phyloP scores from a whole-genome alignment of 2,113 vertebrate genomes.

The Engraulis encrasicolus region DNA sequence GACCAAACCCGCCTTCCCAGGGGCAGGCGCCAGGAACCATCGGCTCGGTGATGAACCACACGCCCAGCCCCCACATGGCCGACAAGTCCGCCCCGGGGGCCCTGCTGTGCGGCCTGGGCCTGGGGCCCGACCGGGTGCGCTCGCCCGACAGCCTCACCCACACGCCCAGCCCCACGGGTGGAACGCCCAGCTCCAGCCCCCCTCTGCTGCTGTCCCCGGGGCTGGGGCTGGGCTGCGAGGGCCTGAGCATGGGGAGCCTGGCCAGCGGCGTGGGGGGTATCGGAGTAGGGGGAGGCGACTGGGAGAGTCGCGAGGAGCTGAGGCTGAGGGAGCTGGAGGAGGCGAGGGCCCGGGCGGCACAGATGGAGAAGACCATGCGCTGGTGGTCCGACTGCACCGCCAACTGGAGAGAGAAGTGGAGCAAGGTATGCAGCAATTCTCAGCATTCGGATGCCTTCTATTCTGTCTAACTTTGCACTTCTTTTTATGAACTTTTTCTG shows the following conservation, averaged over 20 bases:
- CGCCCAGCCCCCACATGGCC: conserved; percentile 75
- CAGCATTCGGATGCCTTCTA: too few species aligned
- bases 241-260: conserved; percentile 44
- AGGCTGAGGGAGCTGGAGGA: conserved; percentile 93
- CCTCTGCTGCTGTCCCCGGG: conserved; percentile 77
- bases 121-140: conserved; percentile 81
- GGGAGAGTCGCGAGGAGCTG: conserved; percentile 95
- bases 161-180: conserved; percentile 83
- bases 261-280: conserved; percentile 62
- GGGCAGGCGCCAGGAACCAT: conserved; percentile 34
- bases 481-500: too few species aligned
- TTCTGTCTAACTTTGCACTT: too few species aligned
- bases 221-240: conserved; percentile 73
- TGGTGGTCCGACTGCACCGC: conserved; percentile 99
- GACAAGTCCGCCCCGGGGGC: conserved; percentile 69
- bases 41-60: conserved; percentile 77
- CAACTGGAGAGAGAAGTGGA: conserved; percentile 99
- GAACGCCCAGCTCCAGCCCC: conserved; percentile 85
- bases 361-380: conserved; percentile 99
- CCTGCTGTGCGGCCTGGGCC: conserved; percentile 83
- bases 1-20: too few species aligned
- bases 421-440: too few species aligned
- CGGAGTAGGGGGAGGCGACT: too few species aligned
- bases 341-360: conserved; percentile 87
- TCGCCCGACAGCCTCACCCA: conserved; percentile 81